Evolutionary conservation across 1,140 invertebrate species (phyloP).

Genomic region (Trinorchestia longiramus): DNA sequence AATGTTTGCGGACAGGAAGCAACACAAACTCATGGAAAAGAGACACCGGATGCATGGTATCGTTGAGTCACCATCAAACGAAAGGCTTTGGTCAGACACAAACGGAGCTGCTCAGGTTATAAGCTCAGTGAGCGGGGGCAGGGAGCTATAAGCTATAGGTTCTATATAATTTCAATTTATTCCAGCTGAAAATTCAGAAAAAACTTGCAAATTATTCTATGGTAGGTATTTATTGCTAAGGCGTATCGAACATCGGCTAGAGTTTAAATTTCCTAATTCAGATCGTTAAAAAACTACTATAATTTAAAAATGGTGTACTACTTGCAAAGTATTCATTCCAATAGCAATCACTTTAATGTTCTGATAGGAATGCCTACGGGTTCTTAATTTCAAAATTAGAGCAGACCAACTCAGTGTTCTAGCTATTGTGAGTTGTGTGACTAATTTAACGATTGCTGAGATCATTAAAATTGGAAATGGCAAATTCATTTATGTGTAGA

Average conservation of each 20-base stretch:
- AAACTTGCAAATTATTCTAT: slow-evolving; percentile 25
- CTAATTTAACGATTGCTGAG: background rate
- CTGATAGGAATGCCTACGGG: background rate
- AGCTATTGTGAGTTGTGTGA: background rate
- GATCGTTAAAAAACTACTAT: background rate
- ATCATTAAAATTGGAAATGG: background rate
- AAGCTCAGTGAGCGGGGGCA: slow-evolving; percentile 29
- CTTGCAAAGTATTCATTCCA: background rate
- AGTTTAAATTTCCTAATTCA: slow-evolving; percentile 16
- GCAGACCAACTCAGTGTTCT: background rate
- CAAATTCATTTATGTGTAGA: background rate
- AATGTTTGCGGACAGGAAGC: slow-evolving; percentile 39
- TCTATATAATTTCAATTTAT: background rate
- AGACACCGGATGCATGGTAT: slow-evolving; percentile 27
- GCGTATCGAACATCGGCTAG: background rate
- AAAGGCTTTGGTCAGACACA: slow-evolving; percentile 47
- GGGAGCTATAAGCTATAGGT: slow-evolving; percentile 54
- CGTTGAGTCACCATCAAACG: background rate
- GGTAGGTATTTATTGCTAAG: background rate
- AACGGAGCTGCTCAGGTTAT: background rate
- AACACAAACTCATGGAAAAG: slow-evolving; percentile 31
- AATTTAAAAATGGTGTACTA: background rate
- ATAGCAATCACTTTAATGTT: background rate
- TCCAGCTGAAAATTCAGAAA: background rate
- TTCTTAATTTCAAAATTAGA: background rate